Evolutionary conservation across 2,113 vertebrate genomes (phyloP).

Genomic region (Ictidomys tridecemlineatus): DNA sequence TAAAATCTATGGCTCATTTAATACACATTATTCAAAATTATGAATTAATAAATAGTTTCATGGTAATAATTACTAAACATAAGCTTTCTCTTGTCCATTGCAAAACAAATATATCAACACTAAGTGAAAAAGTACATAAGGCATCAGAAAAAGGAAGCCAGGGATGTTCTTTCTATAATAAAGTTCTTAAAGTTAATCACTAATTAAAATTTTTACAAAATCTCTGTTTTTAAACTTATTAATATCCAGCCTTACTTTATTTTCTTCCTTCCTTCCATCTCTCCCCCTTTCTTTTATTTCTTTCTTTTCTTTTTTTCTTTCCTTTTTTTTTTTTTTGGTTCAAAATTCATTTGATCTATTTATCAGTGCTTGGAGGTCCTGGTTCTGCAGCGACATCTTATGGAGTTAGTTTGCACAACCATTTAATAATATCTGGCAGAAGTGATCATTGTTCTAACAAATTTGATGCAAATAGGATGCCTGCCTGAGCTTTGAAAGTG

Average conservation of each 20-base stretch:
- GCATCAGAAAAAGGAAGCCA: conserved; percentile 19
- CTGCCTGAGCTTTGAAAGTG: conserved; percentile 68
- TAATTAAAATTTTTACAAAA: conserved; percentile 36
- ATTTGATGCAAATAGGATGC: conserved; percentile 70
- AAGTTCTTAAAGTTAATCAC: conserved; percentile 44
- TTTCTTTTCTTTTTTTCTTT: not conserved
- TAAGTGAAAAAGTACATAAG: conserved; percentile 53
- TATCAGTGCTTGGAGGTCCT: conserved; percentile 51
- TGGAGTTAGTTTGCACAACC: conserved; percentile 58
- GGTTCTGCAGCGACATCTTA: conserved; percentile 77
- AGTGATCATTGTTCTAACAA: conserved; percentile 73
- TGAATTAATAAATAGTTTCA: not conserved
- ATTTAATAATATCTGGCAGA: conserved; percentile 60
- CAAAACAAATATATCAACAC: conserved; percentile 52
- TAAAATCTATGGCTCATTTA: not conserved
- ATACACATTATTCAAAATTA: not conserved
- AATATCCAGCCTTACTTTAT: not conserved
- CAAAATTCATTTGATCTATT: not conserved
- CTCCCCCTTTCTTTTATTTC: not conserved
- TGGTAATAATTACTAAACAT: not conserved
- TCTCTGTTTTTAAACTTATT: not conserved
- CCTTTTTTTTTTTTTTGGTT: not conserved
- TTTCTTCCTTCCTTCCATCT: too few relatives aligned
- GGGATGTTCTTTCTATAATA: conserved; percentile 52
- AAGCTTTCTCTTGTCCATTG: not conserved